Percentiles rank a stretch among this genome's conserved stretches.
These are phyloP conservation scores for Myathropa florea DNA, from an alignment of 2,888 invertebrate species.

Conservation along the genomic window DNA sequence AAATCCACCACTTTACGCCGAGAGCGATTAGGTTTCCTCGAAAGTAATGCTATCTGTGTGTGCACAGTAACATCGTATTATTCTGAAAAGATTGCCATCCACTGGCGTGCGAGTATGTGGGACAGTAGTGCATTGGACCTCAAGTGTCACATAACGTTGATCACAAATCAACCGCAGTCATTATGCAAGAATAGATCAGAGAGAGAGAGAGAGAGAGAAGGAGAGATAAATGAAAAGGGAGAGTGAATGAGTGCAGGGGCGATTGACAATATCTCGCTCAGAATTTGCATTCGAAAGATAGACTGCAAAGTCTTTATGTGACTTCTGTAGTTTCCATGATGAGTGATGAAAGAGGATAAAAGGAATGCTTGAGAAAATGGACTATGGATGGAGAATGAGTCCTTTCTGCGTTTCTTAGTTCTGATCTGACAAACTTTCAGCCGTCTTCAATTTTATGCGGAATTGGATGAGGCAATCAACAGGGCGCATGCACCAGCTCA, in stretches of 20 bases:
- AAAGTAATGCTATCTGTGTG: conserved; percentile 8
- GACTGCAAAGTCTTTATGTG: background rate
- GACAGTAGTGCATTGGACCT: conserved; percentile 33
- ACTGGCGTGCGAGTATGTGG: conserved; percentile 9
- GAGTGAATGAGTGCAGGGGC: background rate
- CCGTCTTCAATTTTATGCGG: too few species aligned
- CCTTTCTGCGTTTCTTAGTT: too few species aligned
- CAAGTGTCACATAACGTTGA: conserved; percentile 40
- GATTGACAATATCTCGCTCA: background rate
- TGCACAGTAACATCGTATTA: background rate
- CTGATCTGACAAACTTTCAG: too few species aligned
- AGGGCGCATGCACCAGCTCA: too few species aligned
- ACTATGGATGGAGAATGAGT: too few species aligned
- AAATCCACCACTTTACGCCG: conserved; percentile 15
- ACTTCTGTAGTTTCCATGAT: background rate
- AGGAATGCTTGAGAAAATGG: too few species aligned
- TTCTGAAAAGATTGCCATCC: conserved; percentile 15
- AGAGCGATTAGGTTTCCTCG: conserved; percentile 51
- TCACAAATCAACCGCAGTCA: conserved; percentile 47
- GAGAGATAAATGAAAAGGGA: background rate
- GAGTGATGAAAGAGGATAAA: too few species aligned
- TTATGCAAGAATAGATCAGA: conserved; percentile 14
- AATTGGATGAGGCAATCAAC: too few species aligned
- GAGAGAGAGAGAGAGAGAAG: background rate
- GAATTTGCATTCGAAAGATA: background rate